These are phyloP conservation scores for Paraescarpia echinospica DNA, from an alignment of 1,140 invertebrate species.

Conservation along the genomic window DNA sequence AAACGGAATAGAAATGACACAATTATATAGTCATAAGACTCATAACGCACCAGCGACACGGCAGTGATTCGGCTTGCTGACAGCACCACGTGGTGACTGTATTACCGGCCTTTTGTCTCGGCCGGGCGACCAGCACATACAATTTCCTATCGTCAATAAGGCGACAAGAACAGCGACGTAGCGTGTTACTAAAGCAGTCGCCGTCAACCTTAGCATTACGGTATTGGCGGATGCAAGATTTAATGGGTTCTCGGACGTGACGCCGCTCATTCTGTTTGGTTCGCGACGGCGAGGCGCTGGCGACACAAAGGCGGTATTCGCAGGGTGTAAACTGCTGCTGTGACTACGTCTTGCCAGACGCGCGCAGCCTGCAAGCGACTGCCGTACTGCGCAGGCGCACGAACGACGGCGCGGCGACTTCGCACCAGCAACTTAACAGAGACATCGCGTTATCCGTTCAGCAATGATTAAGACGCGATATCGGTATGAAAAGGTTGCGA, in stretches of 20 bases:
- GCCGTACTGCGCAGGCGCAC: background rate
- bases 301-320: background rate
- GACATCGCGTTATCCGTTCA: background rate
- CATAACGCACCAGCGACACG: background rate
- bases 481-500: background rate
- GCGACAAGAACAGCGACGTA: background rate
- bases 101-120: background rate
- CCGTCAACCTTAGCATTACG: background rate
- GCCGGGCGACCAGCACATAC: background rate
- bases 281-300: background rate
- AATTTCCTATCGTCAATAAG: background rate
- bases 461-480: background rate
- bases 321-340: background rate
- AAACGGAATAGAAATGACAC: no score
- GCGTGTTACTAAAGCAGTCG: background rate
- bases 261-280: background rate
- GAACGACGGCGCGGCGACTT: background rate
- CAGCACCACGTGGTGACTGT: background rate
- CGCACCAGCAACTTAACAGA: background rate
- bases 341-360: background rate
- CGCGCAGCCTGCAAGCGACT: background rate
- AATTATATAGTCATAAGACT: no score
- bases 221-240: background rate
- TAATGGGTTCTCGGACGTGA: background rate
- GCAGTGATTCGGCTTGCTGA: background rate